A percentile compares a stretch with the other conserved stretches of the same genome.
These are phyloP conservation scores for Cecropterus lyciades DNA, from an alignment of 1,140 invertebrate genomes.

Conservation along the genomic window DNA sequence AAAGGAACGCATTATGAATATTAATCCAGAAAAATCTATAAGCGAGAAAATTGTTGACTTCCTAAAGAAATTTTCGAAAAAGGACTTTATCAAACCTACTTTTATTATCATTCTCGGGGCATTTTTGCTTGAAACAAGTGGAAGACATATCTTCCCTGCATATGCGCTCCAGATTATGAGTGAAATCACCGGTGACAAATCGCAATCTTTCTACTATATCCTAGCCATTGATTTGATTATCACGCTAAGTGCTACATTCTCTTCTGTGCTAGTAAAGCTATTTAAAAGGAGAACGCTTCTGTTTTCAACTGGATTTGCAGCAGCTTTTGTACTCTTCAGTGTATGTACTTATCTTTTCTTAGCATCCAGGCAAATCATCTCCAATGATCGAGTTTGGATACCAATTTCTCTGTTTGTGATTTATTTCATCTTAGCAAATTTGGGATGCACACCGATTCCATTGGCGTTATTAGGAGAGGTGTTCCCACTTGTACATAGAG, in stretches of 20 bases:
- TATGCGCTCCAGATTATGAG: slow-evolving; percentile 64
- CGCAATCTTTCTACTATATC: slow-evolving; percentile 61
- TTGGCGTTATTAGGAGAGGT: slow-evolving; percentile 66
- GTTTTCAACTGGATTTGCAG: slow-evolving; percentile 55
- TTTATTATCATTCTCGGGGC: slow-evolving; percentile 53
- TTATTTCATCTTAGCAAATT: slow-evolving; percentile 64
- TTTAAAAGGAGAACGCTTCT: slow-evolving; percentile 60
- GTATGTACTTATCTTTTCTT: slow-evolving; percentile 57
- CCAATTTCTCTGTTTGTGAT: slow-evolving; percentile 55
- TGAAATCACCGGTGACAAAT: slow-evolving; percentile 54
- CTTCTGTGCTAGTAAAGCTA: slow-evolving; percentile 60
- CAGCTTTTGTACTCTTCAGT: slow-evolving; percentile 45
- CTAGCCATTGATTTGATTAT: slow-evolving; percentile 65
- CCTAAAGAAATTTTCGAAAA: slow-evolving; percentile 58
- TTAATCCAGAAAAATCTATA: slow-evolving; percentile 9
- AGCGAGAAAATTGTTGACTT: slow-evolving; percentile 41
- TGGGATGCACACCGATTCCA: slow-evolving; percentile 68
- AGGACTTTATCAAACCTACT: slow-evolving; percentile 62
- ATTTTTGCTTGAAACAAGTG: slow-evolving; percentile 60
- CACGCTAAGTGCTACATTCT: slow-evolving; percentile 56
- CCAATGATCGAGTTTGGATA: slow-evolving; percentile 52
- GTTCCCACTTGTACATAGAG: slow-evolving; percentile 63
- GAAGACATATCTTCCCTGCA: slow-evolving; percentile 67
- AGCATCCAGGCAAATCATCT: slow-evolving; percentile 43
- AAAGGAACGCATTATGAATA: slow-evolving; percentile 39